Evolutionary conservation across 92 coral and sea anemone genomes (phyloP), one percentile per base, ranked within the genome.

Genomic region (Siderastrea radians): DNA sequence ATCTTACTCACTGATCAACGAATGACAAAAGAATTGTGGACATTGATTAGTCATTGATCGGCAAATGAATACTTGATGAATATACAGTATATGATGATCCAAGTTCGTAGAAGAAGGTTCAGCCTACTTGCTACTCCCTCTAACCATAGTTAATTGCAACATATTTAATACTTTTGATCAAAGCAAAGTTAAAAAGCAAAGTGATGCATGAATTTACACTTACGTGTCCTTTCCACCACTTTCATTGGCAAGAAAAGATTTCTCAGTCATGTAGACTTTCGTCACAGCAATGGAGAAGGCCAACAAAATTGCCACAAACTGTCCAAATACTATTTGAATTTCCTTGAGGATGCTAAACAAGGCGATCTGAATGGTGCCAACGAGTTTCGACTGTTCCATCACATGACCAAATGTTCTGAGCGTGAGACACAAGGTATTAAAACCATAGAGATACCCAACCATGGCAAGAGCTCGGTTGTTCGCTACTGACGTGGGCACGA

Each of bases 221-320:
- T 72, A 44, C 54, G 6, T 19, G 19, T 44, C 50, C 4, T 71
- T 71, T 47, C 58, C 77, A 6, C 43, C 15, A 19, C 48, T 78
- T 45, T 14, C 58, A 11, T 17, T 17, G 12, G 6, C 26, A 19
- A 3, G 44, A 50, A 75, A 75, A 10, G 74, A 85, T 60, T 49
- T 85, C 19, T 85, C 89, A 5, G 84, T 75, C 8, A 85, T 73
- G 75, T 75, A 75, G 12, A 85, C 75, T 64, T 85, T 85, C 8
- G 89, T 85, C 26, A 85, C 16, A 11, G 83, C 89, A 10, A 85
- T 7, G 19, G 89, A 85, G 64, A 85, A 85, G 11, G 89, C 89
- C 61, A 85, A 44, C 57, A 62, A 58, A 72, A 82, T 64, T 12
- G 83, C 89, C 14, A 66, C 15, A 64, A 85, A 85, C 75, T 85